Evolutionary conservation across 2,113 vertebrate species (phyloP).

Genomic region (Salvelinus namaycush): DNA sequence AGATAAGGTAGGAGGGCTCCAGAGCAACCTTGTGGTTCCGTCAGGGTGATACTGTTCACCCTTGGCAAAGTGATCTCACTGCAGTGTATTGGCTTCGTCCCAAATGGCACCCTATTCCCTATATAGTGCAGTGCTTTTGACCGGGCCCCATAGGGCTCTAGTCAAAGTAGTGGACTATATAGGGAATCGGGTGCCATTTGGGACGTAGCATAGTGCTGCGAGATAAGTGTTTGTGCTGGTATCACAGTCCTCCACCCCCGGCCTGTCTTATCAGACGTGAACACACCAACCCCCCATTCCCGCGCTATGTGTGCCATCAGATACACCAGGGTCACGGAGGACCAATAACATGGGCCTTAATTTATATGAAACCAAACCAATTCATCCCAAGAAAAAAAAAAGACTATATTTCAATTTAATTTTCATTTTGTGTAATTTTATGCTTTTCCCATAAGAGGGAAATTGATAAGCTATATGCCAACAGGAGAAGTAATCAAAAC

Average conservation of each 20-base stretch:
- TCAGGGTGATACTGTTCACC: conserved; percentile 38
- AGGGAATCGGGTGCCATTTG: too few relatives aligned
- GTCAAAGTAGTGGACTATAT: too few relatives aligned
- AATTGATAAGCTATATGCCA: conserved; percentile 17
- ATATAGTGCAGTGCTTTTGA: too few relatives aligned
- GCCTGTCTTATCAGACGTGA: conserved; percentile 66
- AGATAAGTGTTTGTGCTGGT: conserved; percentile 56
- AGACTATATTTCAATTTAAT: conserved; percentile 37
- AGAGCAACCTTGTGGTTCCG: conserved; percentile 27
- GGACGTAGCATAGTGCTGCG: conserved; percentile 18
- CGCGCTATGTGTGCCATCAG: conserved; percentile 68
- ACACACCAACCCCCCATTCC: conserved; percentile 62
- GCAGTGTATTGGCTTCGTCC: too few relatives aligned
- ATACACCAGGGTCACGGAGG: conserved; percentile 66
- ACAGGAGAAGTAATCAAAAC: conserved; percentile 26
- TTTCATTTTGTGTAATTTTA: conserved; percentile 38
- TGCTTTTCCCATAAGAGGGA: conserved; percentile 13
- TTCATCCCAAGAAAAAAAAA: conserved; percentile 38
- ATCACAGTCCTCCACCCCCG: conserved; percentile 44
- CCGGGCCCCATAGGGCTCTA: too few relatives aligned
- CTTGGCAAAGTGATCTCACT: conserved; percentile 37
- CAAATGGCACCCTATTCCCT: too few relatives aligned
- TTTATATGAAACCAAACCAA: conserved; percentile 46
- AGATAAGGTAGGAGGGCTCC: conserved; percentile 34
- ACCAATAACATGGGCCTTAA: conserved; percentile 42